phyloP scores from a whole-genome alignment of 2,797 vertebrate species.

The Petrocephalus sullivani region DNA sequence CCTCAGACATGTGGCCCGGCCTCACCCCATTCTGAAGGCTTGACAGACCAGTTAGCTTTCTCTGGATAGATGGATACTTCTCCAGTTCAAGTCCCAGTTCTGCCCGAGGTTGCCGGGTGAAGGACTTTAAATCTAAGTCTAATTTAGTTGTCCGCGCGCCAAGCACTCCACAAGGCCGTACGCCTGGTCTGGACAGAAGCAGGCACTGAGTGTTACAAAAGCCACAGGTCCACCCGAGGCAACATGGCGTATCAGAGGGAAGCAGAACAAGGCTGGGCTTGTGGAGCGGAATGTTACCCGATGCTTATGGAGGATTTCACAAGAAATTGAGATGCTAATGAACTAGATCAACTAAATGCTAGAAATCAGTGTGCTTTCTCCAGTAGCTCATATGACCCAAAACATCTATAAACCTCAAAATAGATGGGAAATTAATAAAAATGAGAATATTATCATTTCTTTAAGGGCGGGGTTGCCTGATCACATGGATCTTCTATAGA shows the following conservation, averaged over 20 bases:
- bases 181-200: neutral
- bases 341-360: neutral
- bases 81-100: neutral
- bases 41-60: neutral
- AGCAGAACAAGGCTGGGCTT: neutral
- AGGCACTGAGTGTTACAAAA: neutral
- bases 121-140: neutral
- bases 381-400: neutral
- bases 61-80: neutral
- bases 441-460: neutral
- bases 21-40: neutral
- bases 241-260: neutral
- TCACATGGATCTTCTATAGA: neutral
- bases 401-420: neutral
- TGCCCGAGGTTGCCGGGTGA: neutral
- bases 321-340: slow-evolving; percentile 1
- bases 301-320: neutral
- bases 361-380: neutral
- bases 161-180: neutral
- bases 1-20: slow-evolving; percentile 4
- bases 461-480: neutral
- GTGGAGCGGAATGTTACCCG: neutral
- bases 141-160: neutral
- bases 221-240: neutral
- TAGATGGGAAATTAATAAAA: neutral